A percentile compares a stretch with the other conserved stretches of the same genome.
These are phyloP conservation scores for Eretmochelys imbricata DNA, from an alignment of 2,113 vertebrate species.

Conservation along the genomic window DNA sequence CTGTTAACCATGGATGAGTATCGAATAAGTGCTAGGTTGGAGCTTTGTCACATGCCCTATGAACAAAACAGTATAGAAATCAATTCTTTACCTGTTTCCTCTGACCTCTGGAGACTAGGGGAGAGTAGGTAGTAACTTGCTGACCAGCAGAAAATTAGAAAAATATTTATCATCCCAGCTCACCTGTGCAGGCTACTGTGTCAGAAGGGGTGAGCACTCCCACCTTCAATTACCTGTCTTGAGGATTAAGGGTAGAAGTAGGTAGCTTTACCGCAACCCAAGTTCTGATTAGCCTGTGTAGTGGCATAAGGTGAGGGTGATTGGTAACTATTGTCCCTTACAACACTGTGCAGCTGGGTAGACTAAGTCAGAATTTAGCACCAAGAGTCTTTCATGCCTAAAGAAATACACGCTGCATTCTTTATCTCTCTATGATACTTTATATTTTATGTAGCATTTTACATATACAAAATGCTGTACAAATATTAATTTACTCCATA, in stretches of 20 bases:
- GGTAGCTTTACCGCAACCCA: not conserved
- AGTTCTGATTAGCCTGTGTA: not conserved
- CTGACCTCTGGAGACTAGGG: not conserved
- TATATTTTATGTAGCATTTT: slow-evolving; percentile 11
- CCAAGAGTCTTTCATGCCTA: not conserved
- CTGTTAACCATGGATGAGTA: not conserved
- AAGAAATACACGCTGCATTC: not conserved
- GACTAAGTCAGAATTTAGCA: slow-evolving; percentile 1
- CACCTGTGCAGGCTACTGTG: not conserved
- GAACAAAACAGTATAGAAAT: not conserved
- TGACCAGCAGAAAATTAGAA: not conserved
- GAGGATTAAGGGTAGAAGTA: not conserved
- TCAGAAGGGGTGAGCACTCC: not conserved
- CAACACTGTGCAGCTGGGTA: not conserved
- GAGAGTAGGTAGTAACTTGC: not conserved
- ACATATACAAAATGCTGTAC: not conserved
- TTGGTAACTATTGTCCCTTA: slow-evolving; percentile 9
- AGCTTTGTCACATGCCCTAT: not conserved
- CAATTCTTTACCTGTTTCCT: not conserved
- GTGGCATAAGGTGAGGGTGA: not conserved
- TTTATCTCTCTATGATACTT: slow-evolving; percentile 12
- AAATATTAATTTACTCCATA: slow-evolving; percentile 1
- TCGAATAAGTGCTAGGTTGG: not conserved
- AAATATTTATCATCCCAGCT: not conserved
- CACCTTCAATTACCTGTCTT: not conserved